phyloP scores from a whole-genome alignment of 2,797 vertebrate species.

The Fistularia commersonii region DNA sequence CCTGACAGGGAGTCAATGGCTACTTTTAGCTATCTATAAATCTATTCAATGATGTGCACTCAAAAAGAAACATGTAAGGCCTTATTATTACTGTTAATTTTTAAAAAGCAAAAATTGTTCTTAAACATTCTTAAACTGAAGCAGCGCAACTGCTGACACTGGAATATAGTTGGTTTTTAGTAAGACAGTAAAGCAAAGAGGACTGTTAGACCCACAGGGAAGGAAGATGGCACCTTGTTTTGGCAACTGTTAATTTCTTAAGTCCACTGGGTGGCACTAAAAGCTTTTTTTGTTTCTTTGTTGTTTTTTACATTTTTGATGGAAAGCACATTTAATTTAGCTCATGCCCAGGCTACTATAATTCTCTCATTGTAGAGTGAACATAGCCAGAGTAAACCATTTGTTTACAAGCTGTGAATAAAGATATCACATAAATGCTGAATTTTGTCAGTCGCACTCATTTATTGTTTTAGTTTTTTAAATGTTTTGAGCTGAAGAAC shows the following conservation, averaged over 20 bases:
- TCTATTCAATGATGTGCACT: slow-evolving; percentile 23
- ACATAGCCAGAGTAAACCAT: slow-evolving; percentile 45
- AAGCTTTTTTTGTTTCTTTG: slow-evolving; percentile 13
- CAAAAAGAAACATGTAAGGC: slow-evolving; percentile 60
- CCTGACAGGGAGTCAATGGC: slow-evolving; percentile 10
- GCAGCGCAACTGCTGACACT: too few relatives aligned
- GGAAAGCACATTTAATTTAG: slow-evolving; percentile 29
- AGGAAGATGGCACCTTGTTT: slow-evolving; percentile 37
- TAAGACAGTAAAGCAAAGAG: slow-evolving; percentile 17
- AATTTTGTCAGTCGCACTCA: slow-evolving; percentile 19
- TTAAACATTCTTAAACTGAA: background rate
- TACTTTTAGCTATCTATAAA: slow-evolving; percentile 20
- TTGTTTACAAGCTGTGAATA: slow-evolving; percentile 71
- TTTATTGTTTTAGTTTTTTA: slow-evolving; percentile 44
- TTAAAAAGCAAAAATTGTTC: slow-evolving; percentile 21
- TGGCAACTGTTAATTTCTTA: slow-evolving; percentile 33
- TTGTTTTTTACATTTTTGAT: slow-evolving; percentile 49
- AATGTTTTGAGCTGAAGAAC: slow-evolving; percentile 10
- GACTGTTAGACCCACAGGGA: slow-evolving; percentile 25
- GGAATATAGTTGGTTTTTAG: too few relatives aligned
- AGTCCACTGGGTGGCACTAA: slow-evolving; percentile 50
- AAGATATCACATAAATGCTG: slow-evolving; percentile 54
- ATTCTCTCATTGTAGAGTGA: slow-evolving; percentile 42
- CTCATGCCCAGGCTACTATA: slow-evolving; percentile 34
- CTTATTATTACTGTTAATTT: slow-evolving; percentile 60